These are phyloP conservation scores for Ceratoteleas bidentatus DNA, from an alignment of 1,140 invertebrate species.

Conservation along the genomic window DNA sequence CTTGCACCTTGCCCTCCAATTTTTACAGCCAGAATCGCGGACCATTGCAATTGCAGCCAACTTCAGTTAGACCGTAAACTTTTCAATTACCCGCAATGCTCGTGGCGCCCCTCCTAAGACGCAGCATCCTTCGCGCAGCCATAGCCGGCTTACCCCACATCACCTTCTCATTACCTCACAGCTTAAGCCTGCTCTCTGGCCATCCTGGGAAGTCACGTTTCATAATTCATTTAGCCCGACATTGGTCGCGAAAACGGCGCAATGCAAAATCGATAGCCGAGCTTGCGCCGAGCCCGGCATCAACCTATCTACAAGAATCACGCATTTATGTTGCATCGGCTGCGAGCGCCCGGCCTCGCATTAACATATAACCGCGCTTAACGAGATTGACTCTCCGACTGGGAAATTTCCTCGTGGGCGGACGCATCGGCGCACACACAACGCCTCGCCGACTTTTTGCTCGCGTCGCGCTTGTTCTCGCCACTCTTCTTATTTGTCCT, in stretches of 20 bases:
- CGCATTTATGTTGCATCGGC: constrained; percentile 68
- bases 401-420: constrained; percentile 63
- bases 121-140: neutral
- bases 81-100: neutral
- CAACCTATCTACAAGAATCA: constrained; percentile 61
- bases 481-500: constrained; percentile 63
- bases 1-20: too few species aligned
- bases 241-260: constrained; percentile 27
- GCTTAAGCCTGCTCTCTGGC: neutral
- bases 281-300: constrained; percentile 17
- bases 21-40: too few species aligned
- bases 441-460: constrained; percentile 52
- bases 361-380: constrained; percentile 75
- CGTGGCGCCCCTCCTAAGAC: neutral
- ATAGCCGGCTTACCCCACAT: neutral
- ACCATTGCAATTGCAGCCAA: too few species aligned
- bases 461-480: constrained; percentile 36
- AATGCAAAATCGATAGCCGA: constrained; percentile 29
- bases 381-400: constrained; percentile 68
- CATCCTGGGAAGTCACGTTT: constrained; percentile 22
- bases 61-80: neutral
- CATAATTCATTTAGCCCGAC: constrained; percentile 46
- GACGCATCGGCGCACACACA: constrained; percentile 48
- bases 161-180: constrained; percentile 13
- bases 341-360: constrained; percentile 64